phyloP scores from a whole-genome alignment of 2,113 vertebrate genomes.

The Mirounga angustirostris region DNA sequence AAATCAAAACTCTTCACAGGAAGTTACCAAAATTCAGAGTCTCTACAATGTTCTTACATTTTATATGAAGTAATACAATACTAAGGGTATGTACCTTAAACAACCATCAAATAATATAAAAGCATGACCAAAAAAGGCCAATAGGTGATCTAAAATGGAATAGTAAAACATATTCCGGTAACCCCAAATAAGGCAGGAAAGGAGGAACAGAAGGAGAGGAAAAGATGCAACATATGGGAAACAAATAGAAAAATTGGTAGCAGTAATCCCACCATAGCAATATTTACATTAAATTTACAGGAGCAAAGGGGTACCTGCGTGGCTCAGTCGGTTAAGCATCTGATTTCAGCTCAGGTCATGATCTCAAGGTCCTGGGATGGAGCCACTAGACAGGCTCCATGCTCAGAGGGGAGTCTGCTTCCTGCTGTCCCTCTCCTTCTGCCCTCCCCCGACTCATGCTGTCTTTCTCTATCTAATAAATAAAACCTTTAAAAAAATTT shows the following conservation, averaged over 20 bases:
- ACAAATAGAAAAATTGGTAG: neutral
- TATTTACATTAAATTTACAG: constrained; percentile 23
- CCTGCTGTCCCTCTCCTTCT: neutral
- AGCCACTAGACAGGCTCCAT: neutral
- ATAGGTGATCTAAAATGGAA: neutral
- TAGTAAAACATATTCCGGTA: neutral
- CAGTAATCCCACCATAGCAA: neutral
- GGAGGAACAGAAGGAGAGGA: neutral
- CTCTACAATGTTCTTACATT: neutral
- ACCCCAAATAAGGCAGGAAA: neutral
- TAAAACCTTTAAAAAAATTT: neutral
- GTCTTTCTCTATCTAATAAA: neutral
- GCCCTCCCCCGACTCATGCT: neutral
- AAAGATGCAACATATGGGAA: neutral
- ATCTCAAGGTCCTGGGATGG: neutral
- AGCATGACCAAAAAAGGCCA: neutral
- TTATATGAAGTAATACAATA: neutral
- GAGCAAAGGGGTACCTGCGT: neutral
- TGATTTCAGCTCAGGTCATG: neutral
- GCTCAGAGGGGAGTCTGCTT: neutral
- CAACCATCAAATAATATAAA: neutral
- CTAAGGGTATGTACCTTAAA: neutral
- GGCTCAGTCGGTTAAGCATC: neutral
- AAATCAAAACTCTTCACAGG: constrained; percentile 26
- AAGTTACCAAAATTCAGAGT: constrained; percentile 31